Base-by-base conservation (phyloP, 2,797 vertebrate genomes). In the Mormyrops boulengeri region DNA sequence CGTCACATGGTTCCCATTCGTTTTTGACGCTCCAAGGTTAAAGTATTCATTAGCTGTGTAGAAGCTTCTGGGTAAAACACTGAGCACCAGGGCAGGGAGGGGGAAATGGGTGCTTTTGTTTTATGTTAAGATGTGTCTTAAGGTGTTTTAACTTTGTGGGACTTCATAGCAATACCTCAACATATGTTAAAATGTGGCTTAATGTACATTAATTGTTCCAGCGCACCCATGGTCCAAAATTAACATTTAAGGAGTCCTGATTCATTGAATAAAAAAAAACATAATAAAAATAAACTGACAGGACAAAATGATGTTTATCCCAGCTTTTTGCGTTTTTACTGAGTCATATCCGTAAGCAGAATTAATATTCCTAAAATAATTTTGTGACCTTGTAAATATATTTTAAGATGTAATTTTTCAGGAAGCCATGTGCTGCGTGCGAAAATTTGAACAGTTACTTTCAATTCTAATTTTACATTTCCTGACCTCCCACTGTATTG, bases 1-100 rank as follows among this genome's bases (percentile, higher is more conserved):
- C 94, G 93, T 93, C 91, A 92, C 91, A 92, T 90, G 90, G 80
- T 90, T 60, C 82, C 88, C 69, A 88, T 91, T 90, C 66, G 30
- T 89, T 90, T 90, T 66, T 30, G 87, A 89, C 91, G 86, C 90
- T 89, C 88, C 90, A 94, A 95, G 93, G 93, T 94, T 91, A 93
- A 57, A 38, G 86, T 38, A 89, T 92, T 89, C 91, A 89, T 91
- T 89, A 88, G 80, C 57, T 88, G 30, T 34, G 26, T 41, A 22
- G 88, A 77, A 88, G 26, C 11, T 44, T 44, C 4, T 4, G 22
- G 30, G 9, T 19, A 60, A 53, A 47, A 30, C 55, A 17, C 17
- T 50, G 38, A 66, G 8, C 22, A 49, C 50, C 30, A 82, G 17
- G 44, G 55, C 82, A 30, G 26, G 11, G 38, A 85, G 19, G n/a